These are phyloP conservation scores for Columbina picui DNA, from an alignment of 2,113 vertebrate species.

Conservation along the genomic window DNA sequence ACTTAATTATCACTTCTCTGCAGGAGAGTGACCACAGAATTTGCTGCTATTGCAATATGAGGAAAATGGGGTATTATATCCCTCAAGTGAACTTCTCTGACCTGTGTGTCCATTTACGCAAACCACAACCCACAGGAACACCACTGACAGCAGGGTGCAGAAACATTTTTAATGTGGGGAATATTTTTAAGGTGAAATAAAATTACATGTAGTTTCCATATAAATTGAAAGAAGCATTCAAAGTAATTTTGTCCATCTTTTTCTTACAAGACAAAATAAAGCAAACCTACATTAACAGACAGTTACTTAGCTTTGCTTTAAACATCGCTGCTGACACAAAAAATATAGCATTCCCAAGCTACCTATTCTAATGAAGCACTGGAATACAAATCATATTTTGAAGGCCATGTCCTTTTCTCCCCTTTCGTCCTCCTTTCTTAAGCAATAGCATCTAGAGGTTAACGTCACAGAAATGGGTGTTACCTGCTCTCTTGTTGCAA, in stretches of 20 bases:
- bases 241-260: background rate
- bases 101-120: fast-evolving
- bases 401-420: background rate
- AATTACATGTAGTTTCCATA: background rate
- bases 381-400: background rate
- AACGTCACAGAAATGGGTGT: background rate
- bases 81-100: background rate
- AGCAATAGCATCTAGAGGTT: background rate
- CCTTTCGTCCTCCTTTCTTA: background rate
- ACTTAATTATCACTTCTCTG: constrained; percentile 27
- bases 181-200: background rate
- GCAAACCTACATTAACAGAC: background rate
- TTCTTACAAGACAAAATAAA: background rate
- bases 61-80: background rate
- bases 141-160: background rate
- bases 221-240: background rate
- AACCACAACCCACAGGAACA: background rate
- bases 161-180: background rate
- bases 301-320: background rate
- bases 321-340: background rate
- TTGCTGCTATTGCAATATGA: background rate
- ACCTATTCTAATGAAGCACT: background rate
- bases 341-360: background rate
- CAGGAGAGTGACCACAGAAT: background rate
- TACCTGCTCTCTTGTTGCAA: background rate